These are phyloP conservation scores for Steatocranus sp. DNA, from an alignment of 2,797 vertebrate genomes.

Conservation along the genomic window DNA sequence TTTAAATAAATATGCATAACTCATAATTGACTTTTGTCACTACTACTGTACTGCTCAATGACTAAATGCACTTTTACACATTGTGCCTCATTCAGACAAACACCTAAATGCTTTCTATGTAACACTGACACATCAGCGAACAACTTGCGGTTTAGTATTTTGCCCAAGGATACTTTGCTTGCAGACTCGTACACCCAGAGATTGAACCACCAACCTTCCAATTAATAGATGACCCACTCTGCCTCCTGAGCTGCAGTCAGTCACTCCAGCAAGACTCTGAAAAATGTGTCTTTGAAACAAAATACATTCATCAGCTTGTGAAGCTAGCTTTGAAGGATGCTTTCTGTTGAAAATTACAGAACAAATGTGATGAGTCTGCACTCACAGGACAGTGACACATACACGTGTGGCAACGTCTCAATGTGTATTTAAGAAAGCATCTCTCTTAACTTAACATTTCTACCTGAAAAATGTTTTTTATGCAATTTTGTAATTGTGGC, in stretches of 20 bases:
- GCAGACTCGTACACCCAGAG: not conserved
- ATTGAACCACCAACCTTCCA: not conserved
- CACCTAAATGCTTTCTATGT: not conserved
- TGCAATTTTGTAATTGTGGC: not conserved
- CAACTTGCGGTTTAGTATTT: not conserved
- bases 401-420: not conserved
- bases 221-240: not conserved
- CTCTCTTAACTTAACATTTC: not conserved
- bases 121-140: not conserved
- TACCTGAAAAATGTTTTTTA: not conserved
- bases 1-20: not conserved
- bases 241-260: not conserved
- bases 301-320: not conserved
- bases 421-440: not conserved
- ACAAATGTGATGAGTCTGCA: not conserved
- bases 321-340: not conserved
- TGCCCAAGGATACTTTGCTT: not conserved
- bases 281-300: not conserved
- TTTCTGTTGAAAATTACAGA: not conserved
- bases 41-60: not conserved
- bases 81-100: not conserved
- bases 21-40: not conserved
- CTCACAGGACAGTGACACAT: not conserved
- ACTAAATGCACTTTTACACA: not conserved
- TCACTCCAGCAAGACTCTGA: not conserved